Percentiles rank a stretch among this genome's conserved stretches.
These are phyloP conservation scores for Phyllostomus discolor DNA, from an alignment of 2,113 vertebrate species.

Conservation along the genomic window DNA sequence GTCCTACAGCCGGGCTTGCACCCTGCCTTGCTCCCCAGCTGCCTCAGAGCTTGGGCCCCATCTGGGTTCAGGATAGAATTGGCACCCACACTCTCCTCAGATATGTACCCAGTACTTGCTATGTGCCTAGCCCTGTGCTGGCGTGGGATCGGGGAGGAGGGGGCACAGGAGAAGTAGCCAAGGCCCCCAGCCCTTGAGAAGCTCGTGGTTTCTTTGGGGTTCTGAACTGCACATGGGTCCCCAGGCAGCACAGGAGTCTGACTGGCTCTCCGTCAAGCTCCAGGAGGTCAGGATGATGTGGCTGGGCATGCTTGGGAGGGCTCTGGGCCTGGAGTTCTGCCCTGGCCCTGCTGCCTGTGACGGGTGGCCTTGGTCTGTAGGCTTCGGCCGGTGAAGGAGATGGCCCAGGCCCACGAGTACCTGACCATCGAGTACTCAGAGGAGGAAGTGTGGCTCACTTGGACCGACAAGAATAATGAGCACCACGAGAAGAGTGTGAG, in stretches of 20 bases:
- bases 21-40: background rate
- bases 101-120: background rate
- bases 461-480: constrained; percentile 91
- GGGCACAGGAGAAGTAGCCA: background rate
- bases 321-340: background rate
- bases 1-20: background rate
- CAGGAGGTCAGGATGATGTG: fast-evolving
- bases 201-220: background rate
- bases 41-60: fast-evolving
- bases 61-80: background rate
- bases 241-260: fast-evolving
- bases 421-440: constrained; percentile 91
- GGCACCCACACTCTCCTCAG: background rate
- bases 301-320: fast-evolving
- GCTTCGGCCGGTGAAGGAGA: constrained; percentile 89
- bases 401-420: constrained; percentile 84
- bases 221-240: background rate
- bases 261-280: background rate
- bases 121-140: background rate
- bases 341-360: background rate
- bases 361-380: constrained; percentile 65
- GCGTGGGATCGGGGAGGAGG: background rate
- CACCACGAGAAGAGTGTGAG: constrained; percentile 93
- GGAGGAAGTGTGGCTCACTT: constrained; percentile 97
- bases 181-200: background rate